These are phyloP conservation scores for Maconellicoccus hirsutus DNA, from an alignment of 1,140 invertebrate genomes.

Conservation along the genomic window DNA sequence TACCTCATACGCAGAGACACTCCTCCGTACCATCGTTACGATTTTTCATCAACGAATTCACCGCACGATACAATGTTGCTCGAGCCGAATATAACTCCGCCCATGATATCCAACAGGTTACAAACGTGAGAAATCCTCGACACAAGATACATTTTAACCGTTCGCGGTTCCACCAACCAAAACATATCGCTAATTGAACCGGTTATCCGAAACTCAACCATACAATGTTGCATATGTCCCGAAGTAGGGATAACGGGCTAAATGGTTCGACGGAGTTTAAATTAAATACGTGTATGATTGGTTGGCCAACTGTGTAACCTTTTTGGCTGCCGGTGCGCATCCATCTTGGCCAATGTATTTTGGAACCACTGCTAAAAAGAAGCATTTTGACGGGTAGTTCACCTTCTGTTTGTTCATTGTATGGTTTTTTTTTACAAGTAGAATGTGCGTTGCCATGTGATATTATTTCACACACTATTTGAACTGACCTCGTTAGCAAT, in stretches of 20 bases:
- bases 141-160: background rate
- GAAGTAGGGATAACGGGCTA: background rate
- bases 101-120: background rate
- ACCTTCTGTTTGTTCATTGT: background rate
- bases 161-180: background rate
- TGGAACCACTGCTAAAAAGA: background rate
- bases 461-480: conserved; percentile 22
- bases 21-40: background rate
- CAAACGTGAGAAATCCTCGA: background rate
- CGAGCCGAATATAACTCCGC: background rate
- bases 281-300: background rate
- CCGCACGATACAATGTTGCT: background rate
- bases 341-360: background rate
- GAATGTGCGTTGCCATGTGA: conserved; percentile 8
- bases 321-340: background rate
- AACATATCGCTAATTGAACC: background rate
- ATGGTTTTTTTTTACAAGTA: background rate
- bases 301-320: background rate
- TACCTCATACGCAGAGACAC: background rate
- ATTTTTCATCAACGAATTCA: background rate
- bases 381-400: background rate
- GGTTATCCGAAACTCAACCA: background rate
- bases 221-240: background rate
- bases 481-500: conserved; percentile 18
- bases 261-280: background rate